Conservation (phyloP, 2,888 invertebrate species). For the Graphium colonna region DNA sequence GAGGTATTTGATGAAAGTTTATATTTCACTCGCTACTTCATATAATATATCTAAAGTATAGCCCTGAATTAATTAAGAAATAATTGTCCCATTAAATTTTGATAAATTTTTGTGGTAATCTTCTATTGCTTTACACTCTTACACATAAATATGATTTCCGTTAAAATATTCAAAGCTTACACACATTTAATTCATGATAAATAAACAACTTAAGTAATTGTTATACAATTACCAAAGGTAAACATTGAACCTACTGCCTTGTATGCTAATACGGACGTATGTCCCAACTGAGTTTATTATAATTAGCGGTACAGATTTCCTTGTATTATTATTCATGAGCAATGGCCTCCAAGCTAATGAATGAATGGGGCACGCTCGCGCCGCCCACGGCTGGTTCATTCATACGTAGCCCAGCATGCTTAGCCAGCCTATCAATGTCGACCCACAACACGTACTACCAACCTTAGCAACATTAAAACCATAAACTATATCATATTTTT, state of each 20-base stretch:
- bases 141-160: neutral
- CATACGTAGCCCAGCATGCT: slow-evolving; percentile 70
- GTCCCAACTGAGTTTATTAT: slow-evolving; percentile 34
- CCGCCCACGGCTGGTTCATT: slow-evolving; percentile 69
- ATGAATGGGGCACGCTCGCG: slow-evolving; percentile 58
- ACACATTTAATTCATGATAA: neutral
- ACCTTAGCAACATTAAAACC: slow-evolving; percentile 14
- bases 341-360: slow-evolving; percentile 73
- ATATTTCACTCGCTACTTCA: no score
- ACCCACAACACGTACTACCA: slow-evolving; percentile 34
- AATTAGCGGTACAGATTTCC: slow-evolving; percentile 61
- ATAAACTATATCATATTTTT: slow-evolving; percentile 1
- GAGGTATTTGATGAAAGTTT: no score
- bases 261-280: slow-evolving; percentile 14
- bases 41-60: no score
- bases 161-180: neutral
- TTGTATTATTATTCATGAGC: slow-evolving; percentile 74
- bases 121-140: no score
- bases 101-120: no score
- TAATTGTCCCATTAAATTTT: no score
- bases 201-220: slow-evolving; percentile 18
- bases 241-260: slow-evolving; percentile 6
- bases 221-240: slow-evolving; percentile 13
- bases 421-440: slow-evolving; percentile 57
- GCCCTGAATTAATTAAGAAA: no score